These are phyloP conservation scores for Phataginus tricuspis DNA, from an alignment of 2,797 vertebrate species.

Conservation along the genomic window DNA sequence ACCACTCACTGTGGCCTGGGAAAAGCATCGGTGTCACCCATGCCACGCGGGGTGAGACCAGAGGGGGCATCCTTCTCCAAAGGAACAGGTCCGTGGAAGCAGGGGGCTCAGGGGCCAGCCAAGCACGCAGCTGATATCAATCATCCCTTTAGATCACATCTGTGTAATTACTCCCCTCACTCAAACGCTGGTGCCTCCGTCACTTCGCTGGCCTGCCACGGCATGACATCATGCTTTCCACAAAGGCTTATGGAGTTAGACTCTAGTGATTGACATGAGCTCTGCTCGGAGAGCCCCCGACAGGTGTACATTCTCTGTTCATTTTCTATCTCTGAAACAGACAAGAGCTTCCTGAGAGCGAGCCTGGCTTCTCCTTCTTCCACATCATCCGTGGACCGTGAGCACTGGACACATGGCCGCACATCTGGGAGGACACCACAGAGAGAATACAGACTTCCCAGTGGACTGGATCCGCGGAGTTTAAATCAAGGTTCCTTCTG, in stretches of 20 bases:
- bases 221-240: background rate
- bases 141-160: background rate
- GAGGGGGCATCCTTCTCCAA: background rate
- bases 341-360: background rate
- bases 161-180: background rate
- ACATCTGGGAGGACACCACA: background rate
- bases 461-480: no score
- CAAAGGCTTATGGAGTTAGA: background rate
- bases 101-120: background rate
- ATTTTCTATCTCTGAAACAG: background rate
- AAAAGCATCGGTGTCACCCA: background rate
- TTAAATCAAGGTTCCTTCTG: background rate
- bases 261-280: background rate
- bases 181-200: fast-evolving
- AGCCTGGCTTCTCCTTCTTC: background rate
- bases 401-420: background rate
- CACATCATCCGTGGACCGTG: background rate
- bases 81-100: background rate
- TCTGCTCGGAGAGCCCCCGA: background rate
- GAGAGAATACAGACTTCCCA: background rate
- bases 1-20: background rate
- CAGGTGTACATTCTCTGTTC: background rate
- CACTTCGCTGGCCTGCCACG: no score
- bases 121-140: background rate
- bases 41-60: background rate